Evolutionary conservation across 1,140 invertebrate genomes (phyloP), one percentile per base, ranked within the genome.

Genomic region (Pseudomyrmex pallidus): DNA sequence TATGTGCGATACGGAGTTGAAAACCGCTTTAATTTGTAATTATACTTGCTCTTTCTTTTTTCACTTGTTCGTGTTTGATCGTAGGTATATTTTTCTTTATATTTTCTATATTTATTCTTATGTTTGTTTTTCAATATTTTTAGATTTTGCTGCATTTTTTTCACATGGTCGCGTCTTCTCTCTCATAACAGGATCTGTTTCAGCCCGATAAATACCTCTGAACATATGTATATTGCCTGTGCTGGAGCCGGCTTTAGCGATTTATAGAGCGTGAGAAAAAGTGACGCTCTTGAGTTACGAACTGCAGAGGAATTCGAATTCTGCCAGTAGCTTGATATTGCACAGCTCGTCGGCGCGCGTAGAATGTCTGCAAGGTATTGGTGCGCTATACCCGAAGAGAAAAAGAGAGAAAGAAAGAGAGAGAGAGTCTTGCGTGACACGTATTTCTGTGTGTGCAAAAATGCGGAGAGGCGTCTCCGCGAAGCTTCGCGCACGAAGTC

Each of bases 281-380:
- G 66, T 80, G 54, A 57, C 76, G 12, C 56, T 72, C 66, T 59
- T 80, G 76, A 80, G 76, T 80, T 80, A 80, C 66, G 76, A 46
- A 80, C 76, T 80, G 22, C 5, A 1, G 20, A 59, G 56, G 54
- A 80, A 80, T 72, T 80, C 66, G 76, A 80, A 80, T 80, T 80
- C 54, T 62, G 66, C 66, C 46, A 50, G 76, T 80, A 25, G 76
- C 76, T 80, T 72, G 76, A 80, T 80, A 80, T 80, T 80, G 76
- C 66, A 35, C 35, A 80, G 66, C 56, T 59, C 76, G 76, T 72
- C 66, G 76, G 66, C 76, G 56, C 76, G 76, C 66, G 12, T 59
- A 72, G 66, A 80, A 80, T 80, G 76, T 78, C 76, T 70, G 54
- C 54, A 12, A 22, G 20, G 56, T 80, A 72, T 80, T 72, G 66